Evolutionary conservation across 2,797 vertebrate species (phyloP).

Genomic region (Bufotes viridis): DNA sequence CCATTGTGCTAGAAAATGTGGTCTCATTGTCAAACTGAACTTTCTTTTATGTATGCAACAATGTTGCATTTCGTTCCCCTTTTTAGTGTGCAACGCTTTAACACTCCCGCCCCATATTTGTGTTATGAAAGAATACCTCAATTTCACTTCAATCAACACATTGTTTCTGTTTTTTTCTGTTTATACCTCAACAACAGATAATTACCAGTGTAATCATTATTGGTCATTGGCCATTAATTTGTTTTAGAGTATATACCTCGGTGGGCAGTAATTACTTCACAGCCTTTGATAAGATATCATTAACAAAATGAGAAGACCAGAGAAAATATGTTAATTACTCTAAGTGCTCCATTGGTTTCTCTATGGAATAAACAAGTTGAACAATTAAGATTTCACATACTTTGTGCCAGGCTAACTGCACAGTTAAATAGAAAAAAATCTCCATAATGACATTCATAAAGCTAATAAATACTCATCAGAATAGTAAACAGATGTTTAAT

Average conservation of each 20-base stretch:
- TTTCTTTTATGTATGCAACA: not conserved
- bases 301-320: constrained; percentile 80
- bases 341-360: constrained; percentile 73
- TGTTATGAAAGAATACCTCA: constrained; percentile 67
- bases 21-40: not conserved
- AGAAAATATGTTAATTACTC: constrained; percentile 78
- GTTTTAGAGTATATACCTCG: constrained; percentile 75
- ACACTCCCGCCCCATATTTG: constrained; percentile 53
- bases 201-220: constrained; percentile 77
- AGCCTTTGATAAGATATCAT: constrained; percentile 78
- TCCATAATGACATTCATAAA: constrained; percentile 56
- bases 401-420: constrained; percentile 69
- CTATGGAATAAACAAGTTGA: constrained; percentile 72
- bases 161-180: constrained; percentile 69
- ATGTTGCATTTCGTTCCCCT: not conserved
- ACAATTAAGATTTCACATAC: constrained; percentile 72
- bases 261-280: constrained; percentile 77
- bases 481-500: constrained; percentile 53
- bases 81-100: not conserved
- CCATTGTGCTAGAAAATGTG: not conserved
- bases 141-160: constrained; percentile 67
- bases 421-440: constrained; percentile 58
- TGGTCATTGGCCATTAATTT: constrained; percentile 83
- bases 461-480: constrained; percentile 45
- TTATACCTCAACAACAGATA: constrained; percentile 72